Base-by-base conservation (phyloP, 1,140 invertebrate species). In the Drosophila santomea region DNA sequence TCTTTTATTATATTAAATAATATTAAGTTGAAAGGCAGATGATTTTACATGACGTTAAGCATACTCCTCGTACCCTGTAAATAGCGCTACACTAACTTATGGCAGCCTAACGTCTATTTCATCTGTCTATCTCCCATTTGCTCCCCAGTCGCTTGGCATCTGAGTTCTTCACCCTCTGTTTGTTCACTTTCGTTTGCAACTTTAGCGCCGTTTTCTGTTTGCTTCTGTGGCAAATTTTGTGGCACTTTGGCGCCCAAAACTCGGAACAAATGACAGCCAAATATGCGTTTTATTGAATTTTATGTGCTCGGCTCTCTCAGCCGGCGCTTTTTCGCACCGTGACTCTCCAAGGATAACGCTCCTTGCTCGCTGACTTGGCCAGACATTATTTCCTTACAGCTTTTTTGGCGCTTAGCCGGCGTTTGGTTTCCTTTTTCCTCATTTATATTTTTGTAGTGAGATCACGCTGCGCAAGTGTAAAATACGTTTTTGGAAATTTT, bases 221-320 rank as follows among this genome's bases (percentile, higher is more conserved):
- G 52, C 57, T 48, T 60, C 80, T 71, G 54, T 75, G 60, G 55
- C 63, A 62, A 69, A 74, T 88, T 89, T 88, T 83, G 84, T 84
- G 84, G 84, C 76, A 71, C 84, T 89, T 88, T 83, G 84, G 84
- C 78, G 83, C 76, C 72, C 83, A 88, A 84, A 80, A 83, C 83
- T 88, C 84, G 84, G 72, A 83, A 74, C 84, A 80, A 88, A 88
- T 88, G 79, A 89, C 84, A 89, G 72, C 84, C 84, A 88, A 89
- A 88, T 88, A 88, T 88, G 84, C 84, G 84, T 89, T 88, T 88
- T 88, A 88, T 89, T 89, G 84, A 89, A 89, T 89, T 83, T 89
- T 89, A 89, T 83, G 80, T 80, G 68, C 64, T 50, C 48, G 63
- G 47, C 76, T 66, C 81, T 64, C 61, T 67, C 71, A 51, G 4